A percentile compares a stretch with the other conserved stretches of the same genome.
Evolutionary conservation across 2,888 invertebrate genomes (phyloP).

Genomic region (Muscina levida): DNA sequence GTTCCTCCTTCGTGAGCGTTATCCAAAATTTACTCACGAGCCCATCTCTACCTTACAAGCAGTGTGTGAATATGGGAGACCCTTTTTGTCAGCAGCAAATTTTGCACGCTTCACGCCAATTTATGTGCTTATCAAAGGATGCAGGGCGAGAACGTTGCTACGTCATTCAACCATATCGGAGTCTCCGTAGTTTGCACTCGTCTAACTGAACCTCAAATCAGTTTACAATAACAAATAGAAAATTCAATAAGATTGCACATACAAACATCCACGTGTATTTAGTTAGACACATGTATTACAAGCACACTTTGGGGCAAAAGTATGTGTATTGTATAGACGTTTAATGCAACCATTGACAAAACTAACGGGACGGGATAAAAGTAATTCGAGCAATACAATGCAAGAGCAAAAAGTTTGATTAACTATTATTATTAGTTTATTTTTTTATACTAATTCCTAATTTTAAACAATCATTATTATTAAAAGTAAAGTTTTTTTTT

Average conservation of each 20-base stretch:
- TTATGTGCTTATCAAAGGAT: slow-evolving; percentile 77
- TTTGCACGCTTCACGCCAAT: slow-evolving; percentile 80
- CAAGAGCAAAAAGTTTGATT: too few relatives aligned
- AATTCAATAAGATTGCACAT: neutral
- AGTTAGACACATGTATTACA: neutral
- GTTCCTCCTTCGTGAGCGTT: too few relatives aligned
- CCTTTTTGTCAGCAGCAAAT: slow-evolving; percentile 71
- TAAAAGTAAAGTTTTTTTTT: too few relatives aligned
- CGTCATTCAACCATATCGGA: neutral
- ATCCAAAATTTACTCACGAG: too few relatives aligned
- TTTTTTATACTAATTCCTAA: too few relatives aligned
- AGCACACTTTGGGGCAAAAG: neutral
- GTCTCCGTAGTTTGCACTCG: slow-evolving; percentile 22
- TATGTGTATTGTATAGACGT: neutral
- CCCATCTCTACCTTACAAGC: neutral
- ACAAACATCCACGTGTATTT: neutral
- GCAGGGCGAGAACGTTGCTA: slow-evolving; percentile 55
- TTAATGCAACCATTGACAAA: too few relatives aligned
- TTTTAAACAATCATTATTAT: too few relatives aligned
- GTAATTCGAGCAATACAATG: too few relatives aligned
- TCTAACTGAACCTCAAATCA: neutral
- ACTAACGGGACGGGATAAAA: too few relatives aligned
- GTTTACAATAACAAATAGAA: neutral
- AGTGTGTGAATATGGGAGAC: slow-evolving; percentile 50
- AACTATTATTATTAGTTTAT: too few relatives aligned